phyloP scores from a whole-genome alignment of 2,888 invertebrate species.

The Chrysolina oricalcia region DNA sequence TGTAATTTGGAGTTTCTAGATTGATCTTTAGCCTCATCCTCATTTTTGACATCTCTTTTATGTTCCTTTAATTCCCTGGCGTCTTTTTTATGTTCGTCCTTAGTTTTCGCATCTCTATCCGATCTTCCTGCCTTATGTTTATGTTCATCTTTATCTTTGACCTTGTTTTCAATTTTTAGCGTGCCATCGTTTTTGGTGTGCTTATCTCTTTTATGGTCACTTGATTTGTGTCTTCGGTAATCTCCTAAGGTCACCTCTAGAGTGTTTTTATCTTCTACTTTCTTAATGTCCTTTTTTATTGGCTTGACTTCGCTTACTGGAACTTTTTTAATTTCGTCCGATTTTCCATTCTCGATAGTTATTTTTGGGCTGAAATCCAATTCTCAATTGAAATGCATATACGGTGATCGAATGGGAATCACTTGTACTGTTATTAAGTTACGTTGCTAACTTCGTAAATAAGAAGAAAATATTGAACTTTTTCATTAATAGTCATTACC shows the following conservation, averaged over 20 bases:
- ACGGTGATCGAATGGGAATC: too few relatives aligned
- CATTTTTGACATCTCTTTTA: constrained; percentile 38
- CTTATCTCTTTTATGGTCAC: constrained; percentile 54
- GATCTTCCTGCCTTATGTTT: constrained; percentile 28
- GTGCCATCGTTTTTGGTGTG: constrained; percentile 32
- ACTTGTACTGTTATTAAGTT: too few relatives aligned
- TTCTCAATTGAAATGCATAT: neutral
- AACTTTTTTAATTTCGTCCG: constrained; percentile 60
- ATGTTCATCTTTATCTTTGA: constrained; percentile 31
- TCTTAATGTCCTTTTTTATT: constrained; percentile 66
- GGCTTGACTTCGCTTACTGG: constrained; percentile 64
- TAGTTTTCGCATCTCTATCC: constrained; percentile 35
- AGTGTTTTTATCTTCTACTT: constrained; percentile 62
- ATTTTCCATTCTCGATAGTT: constrained; percentile 68
- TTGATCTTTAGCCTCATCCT: constrained; percentile 31
- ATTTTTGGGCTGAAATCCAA: constrained; percentile 66
- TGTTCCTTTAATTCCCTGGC: constrained; percentile 7
- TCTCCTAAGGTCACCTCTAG: constrained; percentile 63
- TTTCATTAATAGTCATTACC: too few relatives aligned
- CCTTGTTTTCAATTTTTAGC: constrained; percentile 25
- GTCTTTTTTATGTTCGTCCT: constrained; percentile 36
- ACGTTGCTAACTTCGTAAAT: too few relatives aligned
- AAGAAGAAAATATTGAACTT: too few relatives aligned
- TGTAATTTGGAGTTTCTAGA: neutral
- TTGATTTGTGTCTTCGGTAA: constrained; percentile 61